Evolutionary conservation across 2,113 vertebrate genomes (phyloP).

Genomic region (Notarius lentiginosus): DNA sequence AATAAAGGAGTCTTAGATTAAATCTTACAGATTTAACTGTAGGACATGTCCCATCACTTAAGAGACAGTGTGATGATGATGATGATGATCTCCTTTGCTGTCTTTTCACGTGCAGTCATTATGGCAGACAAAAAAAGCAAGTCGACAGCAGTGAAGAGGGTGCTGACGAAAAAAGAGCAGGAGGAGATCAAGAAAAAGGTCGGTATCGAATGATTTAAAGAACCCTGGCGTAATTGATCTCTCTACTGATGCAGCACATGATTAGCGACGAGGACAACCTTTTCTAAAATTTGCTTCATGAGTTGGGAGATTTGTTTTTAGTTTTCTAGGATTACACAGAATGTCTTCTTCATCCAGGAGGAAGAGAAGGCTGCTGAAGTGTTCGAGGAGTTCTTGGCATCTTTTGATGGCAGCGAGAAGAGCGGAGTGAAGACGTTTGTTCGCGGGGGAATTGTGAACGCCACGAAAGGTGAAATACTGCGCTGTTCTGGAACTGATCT

Average conservation of each 20-base stretch:
- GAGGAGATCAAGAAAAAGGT: constrained; percentile 77
- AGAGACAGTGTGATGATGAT: not conserved
- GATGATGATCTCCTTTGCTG: not conserved
- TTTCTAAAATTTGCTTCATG: not conserved
- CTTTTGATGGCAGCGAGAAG: constrained; percentile 75
- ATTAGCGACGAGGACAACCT: not conserved
- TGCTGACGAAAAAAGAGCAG: constrained; percentile 73
- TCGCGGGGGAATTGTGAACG: constrained; percentile 78
- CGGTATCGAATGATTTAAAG: not conserved
- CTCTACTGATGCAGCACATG: not conserved
- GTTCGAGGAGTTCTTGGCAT: constrained; percentile 79
- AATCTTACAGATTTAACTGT: not conserved
- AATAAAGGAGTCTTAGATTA: not conserved
- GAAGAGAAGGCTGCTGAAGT: constrained; percentile 80
- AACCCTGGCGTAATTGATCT: not conserved
- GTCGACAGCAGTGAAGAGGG: constrained; percentile 64
- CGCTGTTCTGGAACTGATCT: too few species aligned
- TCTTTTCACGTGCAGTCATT: constrained; percentile 58
- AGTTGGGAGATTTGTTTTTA: not conserved
- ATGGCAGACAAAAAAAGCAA: constrained; percentile 80
- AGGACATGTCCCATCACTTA: too few species aligned
- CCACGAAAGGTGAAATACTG: constrained; percentile 72
- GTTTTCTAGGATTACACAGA: not conserved
- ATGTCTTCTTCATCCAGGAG: constrained; percentile 61
- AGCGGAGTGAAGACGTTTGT: constrained; percentile 76